Evolutionary conservation across 2,113 vertebrate genomes (phyloP).

Genomic region (Micronisus gabar): DNA sequence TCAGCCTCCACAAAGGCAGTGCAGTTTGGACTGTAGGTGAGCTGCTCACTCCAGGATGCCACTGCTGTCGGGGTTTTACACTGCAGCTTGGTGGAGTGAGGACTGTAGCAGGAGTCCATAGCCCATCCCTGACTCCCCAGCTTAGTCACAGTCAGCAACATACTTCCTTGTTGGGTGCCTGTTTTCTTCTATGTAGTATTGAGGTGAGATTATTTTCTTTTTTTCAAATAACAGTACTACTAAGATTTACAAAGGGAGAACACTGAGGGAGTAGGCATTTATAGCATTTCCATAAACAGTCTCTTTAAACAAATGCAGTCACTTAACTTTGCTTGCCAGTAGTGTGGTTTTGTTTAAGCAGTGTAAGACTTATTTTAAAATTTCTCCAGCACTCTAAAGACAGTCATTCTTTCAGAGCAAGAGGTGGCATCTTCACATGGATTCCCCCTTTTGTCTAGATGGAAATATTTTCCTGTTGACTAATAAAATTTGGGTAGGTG

Average conservation of each 20-base stretch:
- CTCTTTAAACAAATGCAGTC: not conserved
- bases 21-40: not conserved
- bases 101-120: not conserved
- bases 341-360: not conserved
- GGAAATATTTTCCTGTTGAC: not conserved
- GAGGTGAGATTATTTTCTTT: not conserved
- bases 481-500: not conserved
- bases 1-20: accelerated
- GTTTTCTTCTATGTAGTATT: not conserved
- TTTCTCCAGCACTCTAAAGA: not conserved
- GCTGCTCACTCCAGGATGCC: not conserved
- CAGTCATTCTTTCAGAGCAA: not conserved
- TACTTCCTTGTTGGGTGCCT: not conserved
- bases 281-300: not conserved
- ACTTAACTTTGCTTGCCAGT: not conserved
- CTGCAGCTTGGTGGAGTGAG: not conserved
- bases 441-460: not conserved
- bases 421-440: not conserved
- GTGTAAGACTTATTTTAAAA: not conserved
- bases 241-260: not conserved
- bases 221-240: not conserved
- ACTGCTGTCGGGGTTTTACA: not conserved
- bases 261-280: not conserved
- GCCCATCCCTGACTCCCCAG: not conserved
- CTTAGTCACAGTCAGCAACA: not conserved